Base-by-base conservation (phyloP, 2,797 vertebrate species). In the Euphonia xanthogaster region DNA sequence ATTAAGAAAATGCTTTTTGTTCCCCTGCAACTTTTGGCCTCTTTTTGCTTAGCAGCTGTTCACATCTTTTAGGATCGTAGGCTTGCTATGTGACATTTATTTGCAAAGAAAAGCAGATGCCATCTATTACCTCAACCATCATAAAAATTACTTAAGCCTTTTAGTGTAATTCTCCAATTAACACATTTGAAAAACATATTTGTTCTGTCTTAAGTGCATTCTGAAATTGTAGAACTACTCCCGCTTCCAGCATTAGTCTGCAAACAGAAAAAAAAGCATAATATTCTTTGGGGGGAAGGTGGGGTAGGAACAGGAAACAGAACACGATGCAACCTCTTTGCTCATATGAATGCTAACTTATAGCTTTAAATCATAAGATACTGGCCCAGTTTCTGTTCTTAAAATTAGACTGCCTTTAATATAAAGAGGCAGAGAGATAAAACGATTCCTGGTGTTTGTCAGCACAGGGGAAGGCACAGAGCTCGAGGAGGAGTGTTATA, bases 371-470 rank as follows among this genome's bases (percentile, higher is more conserved):
- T 79, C 45, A 66, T 74, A 30, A 89, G 27, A 7, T 47, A 51
- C 3, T 85, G 81, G 28, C 73, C 65, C 54, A 74, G 37, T 82
- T 96, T 89, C 68, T 80, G 31, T 30, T 65, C 60, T 82, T 51
- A 89, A 92, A 92, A 80, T 82, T 76, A 87, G 63, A 73, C 67
- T 67, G 31, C 27, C 67, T 94, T 88, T 79, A 85, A 45, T 42
- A 58, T 50, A 86, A 86, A 72, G 61, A 80, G 25, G 30, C 83
- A 83, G 75, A 17, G 75, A 87, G 61, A 89, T 47, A 27, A 94
- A 93, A 79, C 1, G 0, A 51, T 76, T 78, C 0, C 0, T 70
- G 33, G 71, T 74, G 68, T 83, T 89, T 94, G 54, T 61, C 72
- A 83, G 81, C 0, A 0, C 88, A 65, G 35, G 37, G 40, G 48